Base-by-base conservation (phyloP, 2,797 vertebrate genomes). In the Peromyscus aztecus region DNA sequence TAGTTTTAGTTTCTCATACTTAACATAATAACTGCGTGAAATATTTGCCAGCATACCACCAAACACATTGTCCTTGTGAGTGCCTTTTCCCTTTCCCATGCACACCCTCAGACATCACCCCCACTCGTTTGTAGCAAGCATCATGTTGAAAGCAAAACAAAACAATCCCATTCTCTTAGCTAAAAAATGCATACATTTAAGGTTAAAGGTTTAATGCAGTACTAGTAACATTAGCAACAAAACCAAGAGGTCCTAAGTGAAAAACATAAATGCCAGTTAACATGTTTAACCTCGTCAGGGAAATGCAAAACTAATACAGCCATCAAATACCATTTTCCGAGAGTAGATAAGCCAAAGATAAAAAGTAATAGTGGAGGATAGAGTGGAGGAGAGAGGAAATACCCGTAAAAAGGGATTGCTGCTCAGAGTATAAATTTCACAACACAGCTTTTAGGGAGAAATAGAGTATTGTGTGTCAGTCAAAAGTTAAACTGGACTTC, bases 261-360 rank as follows among this genome's bases (percentile, higher is more conserved):
- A 96, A 93, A 84, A 23, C 52, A 81, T 24, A 71, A 86, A 85
- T 67, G 31, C 6, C 59, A 83, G 34, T 46, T 65, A 59, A 52
- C 43, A 1, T 59, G 10, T 69, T 75, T 21, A 73, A 81, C 37
- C 77, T 94, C 59, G 34, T 83, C 34, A 87, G 87, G 27, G 29
- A 97, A 91, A 85, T 67, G 27, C 52, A 96, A 91, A 95, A n/a
- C 34, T 71, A 96, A 81, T 19, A 57, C 11, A 43, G 24, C 31
- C 37, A 73, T 43, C 69, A 92, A 77, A 6, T 77, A 67, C 69
- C 49, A 67, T 77, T 89, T 95, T 93, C 63, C 73, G 37, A 49
- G 34, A n/a, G 16, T 31, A 65, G 24, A 91, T 81, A 80, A 95
- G 31, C 31, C 12, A 23, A 94, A 87, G 55, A 52, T 92, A 17